These are phyloP conservation scores for Apogon talboti DNA, from an alignment of 2,797 vertebrate genomes.

Conservation along the genomic window DNA sequence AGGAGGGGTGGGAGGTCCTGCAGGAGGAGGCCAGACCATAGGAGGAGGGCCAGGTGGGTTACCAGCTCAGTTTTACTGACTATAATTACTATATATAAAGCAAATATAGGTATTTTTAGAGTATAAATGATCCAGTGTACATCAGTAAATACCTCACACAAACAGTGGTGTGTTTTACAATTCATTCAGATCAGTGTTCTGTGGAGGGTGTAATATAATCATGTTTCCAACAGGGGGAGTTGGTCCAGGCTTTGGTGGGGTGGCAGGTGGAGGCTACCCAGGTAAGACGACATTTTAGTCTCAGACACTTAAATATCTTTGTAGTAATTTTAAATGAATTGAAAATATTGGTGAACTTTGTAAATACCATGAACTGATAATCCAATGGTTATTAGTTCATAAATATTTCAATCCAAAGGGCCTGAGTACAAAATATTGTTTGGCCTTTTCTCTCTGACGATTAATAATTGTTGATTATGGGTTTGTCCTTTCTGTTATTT, in stretches of 20 bases:
- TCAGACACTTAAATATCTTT: neutral
- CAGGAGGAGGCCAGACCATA: slow-evolving; percentile 38
- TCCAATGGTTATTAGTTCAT: neutral
- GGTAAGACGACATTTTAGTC: slow-evolving; percentile 59
- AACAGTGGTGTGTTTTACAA: neutral
- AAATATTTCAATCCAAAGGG: too few relatives aligned
- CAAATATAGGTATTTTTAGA: neutral
- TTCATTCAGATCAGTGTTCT: neutral
- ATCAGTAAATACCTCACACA: neutral
- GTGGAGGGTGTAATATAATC: slow-evolving; percentile 39
- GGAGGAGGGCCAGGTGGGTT: slow-evolving; percentile 54
- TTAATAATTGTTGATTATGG: slow-evolving; percentile 32
- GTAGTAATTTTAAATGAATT: neutral
- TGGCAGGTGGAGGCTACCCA: slow-evolving; percentile 66
- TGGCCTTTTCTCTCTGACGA: slow-evolving; percentile 9
- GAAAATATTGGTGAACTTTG: neutral
- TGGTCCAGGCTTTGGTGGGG: slow-evolving; percentile 68
- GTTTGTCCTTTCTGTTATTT: slow-evolving; percentile 59
- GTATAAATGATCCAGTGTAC: neutral
- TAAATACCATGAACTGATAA: neutral
- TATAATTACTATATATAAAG: too few relatives aligned
- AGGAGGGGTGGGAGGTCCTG: slow-evolving; percentile 58
- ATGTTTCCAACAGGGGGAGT: slow-evolving; percentile 67
- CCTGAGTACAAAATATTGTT: slow-evolving; percentile 8
- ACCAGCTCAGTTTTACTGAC: slow-evolving; percentile 53